Base-by-base conservation (phyloP, 2,797 vertebrate genomes). In the Clamator glandarius region DNA sequence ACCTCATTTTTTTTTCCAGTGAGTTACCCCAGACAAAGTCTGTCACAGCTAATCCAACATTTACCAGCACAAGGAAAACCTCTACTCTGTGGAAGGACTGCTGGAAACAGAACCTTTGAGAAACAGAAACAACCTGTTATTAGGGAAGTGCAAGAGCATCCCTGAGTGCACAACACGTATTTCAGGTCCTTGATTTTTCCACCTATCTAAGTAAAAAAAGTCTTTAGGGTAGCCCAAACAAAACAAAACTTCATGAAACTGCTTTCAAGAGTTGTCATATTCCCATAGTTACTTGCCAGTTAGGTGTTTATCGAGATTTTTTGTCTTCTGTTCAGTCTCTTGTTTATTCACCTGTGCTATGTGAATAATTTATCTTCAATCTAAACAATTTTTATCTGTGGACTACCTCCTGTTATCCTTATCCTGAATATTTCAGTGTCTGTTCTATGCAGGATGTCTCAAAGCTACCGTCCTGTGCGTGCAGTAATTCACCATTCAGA, bases 391-490 rank as follows among this genome's bases (percentile, higher is more conserved):
- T 51, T 52, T 50, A 31, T n/a, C 24, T 41, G 17, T 8, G n/a
- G 12, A 36, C 35, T 59, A 64, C 42, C 2, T 14, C 13, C 4
- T 36, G 6, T 6, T 83, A 28, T 17, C 18, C 24, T 79, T 24
- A 73, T 6, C 7, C 17, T 25, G 41, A 72, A 26, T 54, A 41
- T 69, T 76, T 55, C 59, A 29, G 42, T 41, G 23, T 14, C 16
- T 70, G 3, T 46, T 73, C 55, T 41, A 9, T 15, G 23, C 7
- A 5, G 46, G 35, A 5, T 5, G 4, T 44, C 28, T 36, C 42
- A 64, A 44, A 76, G 20, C 8, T 11, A 31, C 5, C 19, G 31
- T 0, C 3, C 15, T 15, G 5, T 23, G 19, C 1, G 5, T 24
- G 21, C 1, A 54, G n/a, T n/a, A n/a, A n/a, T 19, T 24, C 39